Evolutionary conservation across 2,797 vertebrate species (phyloP), one percentile per base, ranked within the genome.

Genomic region (Lagorchestes hirsutus): DNA sequence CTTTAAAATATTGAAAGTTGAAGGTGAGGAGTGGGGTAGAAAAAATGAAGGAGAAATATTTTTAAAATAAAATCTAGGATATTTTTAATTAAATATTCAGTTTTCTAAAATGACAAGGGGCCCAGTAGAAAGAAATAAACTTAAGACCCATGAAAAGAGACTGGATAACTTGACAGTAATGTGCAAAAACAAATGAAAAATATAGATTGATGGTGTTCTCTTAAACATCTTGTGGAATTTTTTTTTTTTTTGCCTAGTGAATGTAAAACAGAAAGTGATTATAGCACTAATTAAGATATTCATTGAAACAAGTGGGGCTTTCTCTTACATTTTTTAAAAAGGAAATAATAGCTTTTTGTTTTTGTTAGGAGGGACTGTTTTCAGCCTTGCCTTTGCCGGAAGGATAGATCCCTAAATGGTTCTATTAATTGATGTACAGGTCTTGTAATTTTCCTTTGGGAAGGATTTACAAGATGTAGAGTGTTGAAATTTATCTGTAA

Each of bases 321-420:
- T 57, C 31, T 1, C 92, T 95, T 90, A 87, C 55, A 52, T 31
- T 67, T 94, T 96, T 96, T 93, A 93, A 59, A 91, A 58, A 12
- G 24, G 11, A 91, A 50, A 13, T 46, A n/a, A 28, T 34, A 90
- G 92, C 13, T 90, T 54, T 90, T 92, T 91, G 40, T 92, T 91
- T n/a, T 94, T 54, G 11, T 59, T 96, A 92, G 62, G 94, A 96
- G 90, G 93, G 94, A 82, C 34, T 57, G 5, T 92, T 95, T 95
- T 82, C n/a, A 55, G 82, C 62, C 46, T 28, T 95, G 56, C 92
- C 96, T 97, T 62, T 22, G 94, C 34, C 93, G 55, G 52, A 93
- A 92, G 40, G 90, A 93, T 91, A 93, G 67, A 92, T 95, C 82
- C 55, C 93, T 97, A 93, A 97, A 58, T 93, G 91, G 91, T 50